These are phyloP conservation scores for Clivina fossor DNA, from an alignment of 2,888 invertebrate species.

Conservation along the genomic window DNA sequence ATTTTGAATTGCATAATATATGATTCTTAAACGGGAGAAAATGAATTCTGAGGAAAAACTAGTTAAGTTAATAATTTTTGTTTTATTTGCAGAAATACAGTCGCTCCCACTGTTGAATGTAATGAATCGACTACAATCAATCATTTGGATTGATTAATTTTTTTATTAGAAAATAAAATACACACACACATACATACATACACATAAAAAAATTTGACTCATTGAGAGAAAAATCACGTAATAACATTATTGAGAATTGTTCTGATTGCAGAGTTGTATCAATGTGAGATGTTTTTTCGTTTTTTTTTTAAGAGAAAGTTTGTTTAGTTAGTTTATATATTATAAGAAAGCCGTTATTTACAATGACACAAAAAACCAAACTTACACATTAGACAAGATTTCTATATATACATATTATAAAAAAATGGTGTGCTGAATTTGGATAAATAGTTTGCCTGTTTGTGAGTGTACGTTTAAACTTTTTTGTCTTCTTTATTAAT, in stretches of 20 bases:
- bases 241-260: too few species aligned
- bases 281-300: conserved; percentile 21
- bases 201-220: conserved; percentile 2
- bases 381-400: conserved; percentile 17
- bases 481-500: conserved; percentile 27
- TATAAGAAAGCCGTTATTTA: too few species aligned
- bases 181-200: conserved; percentile 9
- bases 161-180: conserved; percentile 1
- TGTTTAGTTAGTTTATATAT: conserved; percentile 21
- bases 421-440: conserved; percentile 26
- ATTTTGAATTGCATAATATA: too few species aligned
- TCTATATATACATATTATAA: too few species aligned
- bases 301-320: conserved; percentile 25
- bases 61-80: too few species aligned
- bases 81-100: too few species aligned
- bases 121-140: too few species aligned
- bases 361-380: conserved; percentile 21
- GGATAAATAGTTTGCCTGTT: conserved; percentile 30
- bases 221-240: too few species aligned
- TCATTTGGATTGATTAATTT: too few species aligned
- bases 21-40: too few species aligned
- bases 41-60: too few species aligned
- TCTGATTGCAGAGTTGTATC: conserved; percentile 25
- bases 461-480: conserved; percentile 29
- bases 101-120: too few species aligned